Conservation (phyloP, 2,888 invertebrate genomes). For the Caenorhabditis sp. region DNA sequence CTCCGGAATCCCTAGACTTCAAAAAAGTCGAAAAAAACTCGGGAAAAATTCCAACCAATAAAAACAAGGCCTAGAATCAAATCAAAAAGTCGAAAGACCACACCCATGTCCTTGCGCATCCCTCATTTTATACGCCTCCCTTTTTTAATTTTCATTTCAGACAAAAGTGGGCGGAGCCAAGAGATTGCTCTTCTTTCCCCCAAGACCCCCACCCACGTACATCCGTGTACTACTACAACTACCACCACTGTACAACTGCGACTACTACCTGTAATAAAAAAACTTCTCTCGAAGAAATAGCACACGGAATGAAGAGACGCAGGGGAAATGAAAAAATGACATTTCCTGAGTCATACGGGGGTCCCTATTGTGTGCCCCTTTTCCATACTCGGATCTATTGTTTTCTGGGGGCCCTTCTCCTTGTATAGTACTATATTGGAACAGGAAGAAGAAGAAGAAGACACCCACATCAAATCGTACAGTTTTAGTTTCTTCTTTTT, state of each 20-base stretch:
- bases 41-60: background rate
- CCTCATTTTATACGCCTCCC: background rate
- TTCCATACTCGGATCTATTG: slow-evolving; percentile 2
- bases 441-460: slow-evolving; percentile 6
- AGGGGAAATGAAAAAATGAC: background rate
- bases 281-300: background rate
- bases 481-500: background rate
- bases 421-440: slow-evolving; percentile 7
- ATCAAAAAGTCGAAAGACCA: background rate
- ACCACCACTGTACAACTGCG: slow-evolving; percentile 9
- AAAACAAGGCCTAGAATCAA: too few species aligned
- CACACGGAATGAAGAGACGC: background rate
- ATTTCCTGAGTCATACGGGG: background rate
- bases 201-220: background rate
- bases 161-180: background rate
- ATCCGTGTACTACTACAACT: slow-evolving; percentile 14
- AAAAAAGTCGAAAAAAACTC: background rate
- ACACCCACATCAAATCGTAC: slow-evolving; percentile 9
- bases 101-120: background rate
- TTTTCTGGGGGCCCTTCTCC: background rate
- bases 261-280: slow-evolving; percentile 22
- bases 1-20: background rate
- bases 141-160: background rate
- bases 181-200: background rate
- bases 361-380: background rate